Percentiles rank a stretch among this genome's conserved stretches.
phyloP scores from a whole-genome alignment of 2,113 vertebrate genomes.

The Hirundichthys speculiger region DNA sequence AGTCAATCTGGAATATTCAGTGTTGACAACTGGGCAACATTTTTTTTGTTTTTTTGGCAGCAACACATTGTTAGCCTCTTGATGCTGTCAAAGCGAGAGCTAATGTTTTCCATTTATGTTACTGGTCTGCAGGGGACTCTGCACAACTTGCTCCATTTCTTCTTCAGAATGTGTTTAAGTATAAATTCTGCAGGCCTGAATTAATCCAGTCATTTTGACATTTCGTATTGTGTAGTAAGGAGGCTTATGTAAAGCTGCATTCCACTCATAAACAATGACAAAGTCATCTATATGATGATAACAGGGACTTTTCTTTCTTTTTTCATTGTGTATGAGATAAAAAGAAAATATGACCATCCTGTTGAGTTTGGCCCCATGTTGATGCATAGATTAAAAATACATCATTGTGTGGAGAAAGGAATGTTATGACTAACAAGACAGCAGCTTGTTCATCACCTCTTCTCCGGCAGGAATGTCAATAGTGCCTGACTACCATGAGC shows the following conservation, averaged over 20 bases:
- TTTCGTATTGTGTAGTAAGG: background rate
- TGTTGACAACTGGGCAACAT: no score
- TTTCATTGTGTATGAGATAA: conserved; percentile 7
- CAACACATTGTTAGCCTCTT: no score
- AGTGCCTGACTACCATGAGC: conserved; percentile 39
- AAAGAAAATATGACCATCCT: background rate
- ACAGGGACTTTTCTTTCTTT: background rate
- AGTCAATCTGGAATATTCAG: no score
- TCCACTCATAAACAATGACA: background rate
- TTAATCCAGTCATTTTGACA: background rate
- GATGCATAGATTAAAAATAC: conserved; percentile 31
- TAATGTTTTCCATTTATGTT: no score
- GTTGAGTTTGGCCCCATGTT: conserved; percentile 4
- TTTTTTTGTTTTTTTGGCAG: no score
- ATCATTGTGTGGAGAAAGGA: conserved; percentile 28
- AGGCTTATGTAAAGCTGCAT: background rate
- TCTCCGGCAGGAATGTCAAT: conserved; percentile 52
- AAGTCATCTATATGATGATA: background rate
- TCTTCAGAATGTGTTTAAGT: background rate
- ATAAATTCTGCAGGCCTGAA: background rate
- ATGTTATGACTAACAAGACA: conserved; percentile 50
- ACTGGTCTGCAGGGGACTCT: background rate
- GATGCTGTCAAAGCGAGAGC: no score
- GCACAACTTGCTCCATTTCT: background rate
- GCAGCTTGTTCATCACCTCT: conserved; percentile 42